Evolutionary conservation across 2,888 invertebrate genomes (phyloP), one percentile per base, ranked within the genome.

Genomic region (Leptarthrus brevirostris): DNA sequence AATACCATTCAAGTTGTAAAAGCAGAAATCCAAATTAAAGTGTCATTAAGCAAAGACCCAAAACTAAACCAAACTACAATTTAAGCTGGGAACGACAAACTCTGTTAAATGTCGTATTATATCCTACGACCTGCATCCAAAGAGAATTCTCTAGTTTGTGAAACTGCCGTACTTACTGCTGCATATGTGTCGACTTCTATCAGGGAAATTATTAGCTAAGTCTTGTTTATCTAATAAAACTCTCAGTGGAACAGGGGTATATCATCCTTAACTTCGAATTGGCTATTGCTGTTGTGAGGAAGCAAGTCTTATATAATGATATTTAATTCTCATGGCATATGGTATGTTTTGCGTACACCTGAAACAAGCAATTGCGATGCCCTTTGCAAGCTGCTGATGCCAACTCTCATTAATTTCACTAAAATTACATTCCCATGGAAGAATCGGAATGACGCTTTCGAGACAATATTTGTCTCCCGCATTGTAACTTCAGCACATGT

Each of bases 261-360:
- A 34, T 56, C 56, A 56, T 56, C 14, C 56, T 56, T 56, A 56
- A 56, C 26, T 34, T n/a, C 16, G 30, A 56, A 56, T 56, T 56
- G 30, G 30, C 34, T n/a, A 56, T 56, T 56, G 30, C 56, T 14
- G 16, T 16, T 16, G 8, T 6, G n/a, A 56, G 14, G 30, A n/a
- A 24, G 56, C 16, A 16, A 14, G 6, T 26, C 8, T 22, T 6
- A 54, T 24, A 26, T 4, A 26, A 56, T 6, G 30, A 30, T 26
- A n/a, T 26, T n/a, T 10, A 26, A 30, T n/a, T 56, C 16, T 24
- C 16, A 8, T 12, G 16, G 56, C 26, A 3, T 14, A 14, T 1
- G 26, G 54, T 24, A 22, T 24, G n/a, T 54, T 8, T 54, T 54
- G 5, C 30, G 8, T 30, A 30, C 30, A 30, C 30, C 30, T 30